Base-by-base conservation (phyloP, 2,797 vertebrate genomes). In the Pteropus rufus region DNA sequence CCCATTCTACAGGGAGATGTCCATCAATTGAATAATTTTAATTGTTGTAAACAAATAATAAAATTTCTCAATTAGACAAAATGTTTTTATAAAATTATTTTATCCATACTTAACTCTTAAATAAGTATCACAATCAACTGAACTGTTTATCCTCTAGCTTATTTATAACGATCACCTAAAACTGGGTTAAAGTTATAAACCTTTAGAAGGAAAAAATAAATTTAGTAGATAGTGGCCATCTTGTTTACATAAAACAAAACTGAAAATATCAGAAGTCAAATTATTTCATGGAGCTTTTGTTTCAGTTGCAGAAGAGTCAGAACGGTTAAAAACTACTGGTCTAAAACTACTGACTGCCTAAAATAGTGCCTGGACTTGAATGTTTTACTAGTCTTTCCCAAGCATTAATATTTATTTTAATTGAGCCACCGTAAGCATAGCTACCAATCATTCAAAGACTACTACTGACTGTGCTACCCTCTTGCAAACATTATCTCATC, bases 81-180 rank as follows among this genome's bases (percentile, higher is more conserved):
- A 72, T 77, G 31, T 70, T 82, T 75, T 92, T 69, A 69, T 91
- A 54, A 91, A 94, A 84, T 70, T 41, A 82, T 87, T 94, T 89
- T 80, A 46, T n/a, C 54, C 49, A 65, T 21, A 56, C 24, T 89
- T 72, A 87, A 58, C 46, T 67, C 62, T 69, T 76, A 44, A 91
- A 44, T 67, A 81, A 69, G 52, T 64, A 60, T 56, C 36, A 91
- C 23, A 92, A 86, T 73, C 36, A 90, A 65, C 0, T 88, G 7
- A 80, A 54, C 54, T 82, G 52, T 89, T 91, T 80, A 64, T 46
- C 84, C 11, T 69, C 54, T 76, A 87, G 23, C 26, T 89, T 80
- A 86, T 60, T 82, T 80, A 83, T 11, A 89, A 81, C 52, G 56
- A 82, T 73, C 69, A 75, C 70, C 65, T 86, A 67, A 56, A 79